Base-by-base conservation (phyloP, 2,888 invertebrate species). In the Leptopilina myrica region DNA sequence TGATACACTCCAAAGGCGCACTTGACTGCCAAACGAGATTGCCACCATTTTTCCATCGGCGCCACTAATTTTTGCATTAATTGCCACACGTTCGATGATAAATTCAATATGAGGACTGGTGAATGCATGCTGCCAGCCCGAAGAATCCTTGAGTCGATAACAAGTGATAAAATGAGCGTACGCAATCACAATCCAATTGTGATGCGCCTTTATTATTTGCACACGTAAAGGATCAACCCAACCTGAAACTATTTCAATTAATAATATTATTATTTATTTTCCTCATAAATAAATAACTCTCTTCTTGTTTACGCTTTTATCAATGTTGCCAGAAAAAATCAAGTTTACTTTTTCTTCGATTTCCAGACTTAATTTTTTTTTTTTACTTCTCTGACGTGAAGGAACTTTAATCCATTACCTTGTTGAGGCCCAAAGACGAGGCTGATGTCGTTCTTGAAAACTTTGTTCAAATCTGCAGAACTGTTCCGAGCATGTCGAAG, bases 161-260 rank as follows among this genome's bases (percentile, higher is more conserved):
- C 98, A 98, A 80, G 97, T 97, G 33, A 99, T 97, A 92, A 98
- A 98, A 92, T 99, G 98, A 79, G 98, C 96, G 92, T 98, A 99
- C 0, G 98, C 98, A 33, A 98, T 98, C 33, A 97, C 98, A 83
- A 99, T 97, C 97, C 98, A 99, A 91, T 98, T 99, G 92, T 99
- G 98, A 92, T 99, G 98, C 5, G 98, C 98, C 91, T 97, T 97
- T 85, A 98, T 97, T 76, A 98, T 97, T 92, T 97, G 96, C 62
- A 98, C 98, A 87, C 97, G 94, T 88, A 97, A 92, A 65, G 96
- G 97, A 91, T 98, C 97, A 7, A 96, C 94, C 96, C 97, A 97
- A 69, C 94, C 93, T 81, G 94, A 95, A 87, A 93, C 95, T 95
- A 8, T 43, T 43, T 91, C 82, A 93, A 93, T 43, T 40, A 56